Base-by-base conservation (phyloP, 2,888 invertebrate species). In the Spicauda simplicius region DNA sequence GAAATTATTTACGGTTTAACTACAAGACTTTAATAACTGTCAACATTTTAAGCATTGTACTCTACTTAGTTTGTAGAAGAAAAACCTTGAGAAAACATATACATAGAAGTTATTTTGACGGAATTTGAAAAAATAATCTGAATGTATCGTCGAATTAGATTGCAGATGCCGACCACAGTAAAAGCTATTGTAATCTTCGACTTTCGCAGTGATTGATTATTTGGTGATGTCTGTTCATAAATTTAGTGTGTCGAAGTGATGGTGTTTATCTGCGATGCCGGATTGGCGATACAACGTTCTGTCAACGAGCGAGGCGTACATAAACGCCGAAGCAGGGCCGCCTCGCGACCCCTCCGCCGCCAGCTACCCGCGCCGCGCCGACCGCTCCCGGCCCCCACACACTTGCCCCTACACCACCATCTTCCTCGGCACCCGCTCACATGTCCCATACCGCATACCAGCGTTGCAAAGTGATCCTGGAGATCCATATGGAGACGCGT, bases 271-370 rank as follows among this genome's bases (percentile, higher is more conserved):
- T 81, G 89, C 84, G 77, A 93, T 93, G 93, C 93, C 93, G 76
- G 93, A 93, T 82, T 93, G 93, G 93, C 90, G 93, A 76, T 92
- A 93, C 88, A 93, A 93, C 85, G 92, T 93, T 78, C 84, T 93
- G 78, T 93, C 93, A 75, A 92, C 93, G 78, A 93, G 90, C 83
- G 93, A 93, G 85, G 93, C 93, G 77, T 92, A 88, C 77, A 85
- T 91, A 73, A 86, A 88, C 73, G 84, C 82, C 70, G 87, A 86
- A 70, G 84, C 81, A 55, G 80, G 78, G 59, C 80, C 85, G 19
- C 80, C 81, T 70, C 80, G 83, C 59, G 91, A 89, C 75, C 92
- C 90, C 41, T 86, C 88, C 68, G 88, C 85, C n/a, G 88, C 91
- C 76, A 90, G 91, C 79, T 93, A 93, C 79, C 94, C 93, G 72